phyloP scores from a whole-genome alignment of 2,113 vertebrate genomes.

The Rhadina sibilatrix region DNA sequence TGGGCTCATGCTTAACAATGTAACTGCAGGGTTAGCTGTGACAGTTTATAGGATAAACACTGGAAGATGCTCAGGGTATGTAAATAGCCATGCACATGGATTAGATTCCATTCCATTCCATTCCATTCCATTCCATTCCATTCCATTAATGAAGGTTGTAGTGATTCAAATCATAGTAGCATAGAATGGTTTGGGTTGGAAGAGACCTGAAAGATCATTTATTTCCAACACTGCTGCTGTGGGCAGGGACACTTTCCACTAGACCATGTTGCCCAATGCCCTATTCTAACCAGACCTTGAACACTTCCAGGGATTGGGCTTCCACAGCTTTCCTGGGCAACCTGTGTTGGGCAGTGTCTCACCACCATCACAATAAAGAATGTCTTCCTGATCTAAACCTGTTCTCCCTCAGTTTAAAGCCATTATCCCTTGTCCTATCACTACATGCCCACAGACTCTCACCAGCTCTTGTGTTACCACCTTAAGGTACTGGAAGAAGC shows the following conservation, averaged over 20 bases:
- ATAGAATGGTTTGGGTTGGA: not conserved
- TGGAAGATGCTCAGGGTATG: not conserved
- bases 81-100: not conserved
- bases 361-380: not conserved
- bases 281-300: not conserved
- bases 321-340: not conserved
- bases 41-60: not conserved
- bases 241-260: not conserved
- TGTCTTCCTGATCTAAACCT: not conserved
- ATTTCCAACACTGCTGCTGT: not conserved
- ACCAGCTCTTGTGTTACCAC: not conserved
- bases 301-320: not conserved
- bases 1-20: not conserved
- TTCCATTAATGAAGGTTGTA: not conserved
- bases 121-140: not conserved
- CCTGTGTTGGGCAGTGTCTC: not conserved
- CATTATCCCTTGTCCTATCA: not conserved
- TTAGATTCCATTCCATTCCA: no score
- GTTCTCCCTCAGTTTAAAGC: not conserved
- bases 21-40: not conserved
- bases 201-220: not conserved
- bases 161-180: not conserved
- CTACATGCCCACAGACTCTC: not conserved
- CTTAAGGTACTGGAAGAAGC: not conserved
- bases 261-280: not conserved